A percentile compares a stretch with the other conserved stretches of the same genome.
These are phyloP conservation scores for Oreochromis aureus DNA, from an alignment of 2,113 vertebrate genomes.

Conservation along the genomic window DNA sequence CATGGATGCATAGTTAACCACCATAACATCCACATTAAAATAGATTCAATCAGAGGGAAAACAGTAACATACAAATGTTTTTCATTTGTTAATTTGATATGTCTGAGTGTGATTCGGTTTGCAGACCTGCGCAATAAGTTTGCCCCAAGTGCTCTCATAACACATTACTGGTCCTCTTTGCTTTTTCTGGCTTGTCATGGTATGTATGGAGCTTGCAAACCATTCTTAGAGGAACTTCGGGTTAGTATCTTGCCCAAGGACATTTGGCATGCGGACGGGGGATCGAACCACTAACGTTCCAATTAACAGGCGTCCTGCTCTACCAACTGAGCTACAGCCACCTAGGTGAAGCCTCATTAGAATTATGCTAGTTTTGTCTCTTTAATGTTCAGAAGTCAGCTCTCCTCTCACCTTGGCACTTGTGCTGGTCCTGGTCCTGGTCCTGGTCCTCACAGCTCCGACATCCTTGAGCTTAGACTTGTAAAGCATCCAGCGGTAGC, in stretches of 20 bases:
- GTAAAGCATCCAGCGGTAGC: slow-evolving; percentile 91
- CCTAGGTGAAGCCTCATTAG: background rate
- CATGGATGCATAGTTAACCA: background rate
- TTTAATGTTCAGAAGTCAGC: background rate
- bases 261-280: too few species aligned
- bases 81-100: background rate
- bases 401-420: slow-evolving; percentile 36
- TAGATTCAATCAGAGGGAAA: background rate
- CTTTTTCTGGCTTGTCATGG: background rate
- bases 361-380: background rate
- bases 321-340: background rate
- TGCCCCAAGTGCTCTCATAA: background rate
- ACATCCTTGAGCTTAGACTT: slow-evolving; percentile 84
- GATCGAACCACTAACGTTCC: background rate
- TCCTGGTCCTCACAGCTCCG: slow-evolving; percentile 5
- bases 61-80: background rate
- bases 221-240: background rate
- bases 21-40: background rate
- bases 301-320: background rate
- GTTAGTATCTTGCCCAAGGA: too few species aligned
- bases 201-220: background rate
- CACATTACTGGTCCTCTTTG: background rate
- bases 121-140: background rate
- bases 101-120: background rate
- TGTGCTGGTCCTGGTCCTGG: background rate